phyloP scores from a whole-genome alignment of 1,140 invertebrate genomes.

The Bombus polaris region DNA sequence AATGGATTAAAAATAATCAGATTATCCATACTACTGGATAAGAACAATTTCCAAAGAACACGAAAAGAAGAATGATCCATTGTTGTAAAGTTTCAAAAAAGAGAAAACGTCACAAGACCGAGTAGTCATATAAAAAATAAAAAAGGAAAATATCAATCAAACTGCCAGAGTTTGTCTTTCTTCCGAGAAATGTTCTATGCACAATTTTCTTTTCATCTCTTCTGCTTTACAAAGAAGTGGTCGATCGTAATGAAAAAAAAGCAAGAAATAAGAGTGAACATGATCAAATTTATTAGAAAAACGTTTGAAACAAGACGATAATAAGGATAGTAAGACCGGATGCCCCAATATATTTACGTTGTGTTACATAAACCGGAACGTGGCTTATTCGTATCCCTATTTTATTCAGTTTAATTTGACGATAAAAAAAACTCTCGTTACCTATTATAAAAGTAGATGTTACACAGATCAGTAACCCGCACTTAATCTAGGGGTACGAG shows the following conservation, averaged over 20 bases:
- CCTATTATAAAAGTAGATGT: conserved; percentile 59
- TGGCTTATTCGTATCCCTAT: conserved; percentile 46
- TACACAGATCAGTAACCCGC: conserved; percentile 44
- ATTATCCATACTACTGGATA: not conserved
- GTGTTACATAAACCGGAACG: conserved; percentile 36
- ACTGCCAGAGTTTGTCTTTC: not conserved
- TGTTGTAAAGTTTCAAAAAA: not conserved
- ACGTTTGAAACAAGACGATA: not conserved
- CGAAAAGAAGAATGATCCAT: not conserved
- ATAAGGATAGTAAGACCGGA: conserved; percentile 41
- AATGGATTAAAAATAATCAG: not conserved
- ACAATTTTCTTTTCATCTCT: not conserved
- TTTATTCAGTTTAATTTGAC: conserved; percentile 60
- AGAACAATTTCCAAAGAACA: not conserved
- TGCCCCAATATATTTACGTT: conserved; percentile 19
- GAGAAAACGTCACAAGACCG: not conserved
- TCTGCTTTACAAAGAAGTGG: not conserved
- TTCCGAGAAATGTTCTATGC: not conserved
- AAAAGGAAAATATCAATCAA: no score
- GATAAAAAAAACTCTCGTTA: conserved; percentile 48
- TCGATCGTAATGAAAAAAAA: not conserved
- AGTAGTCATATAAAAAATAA: not conserved
- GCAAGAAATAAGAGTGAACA: not conserved
- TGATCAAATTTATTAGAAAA: not conserved
- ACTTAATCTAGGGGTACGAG: conserved; percentile 38